These are phyloP conservation scores for Acrossocheilus fasciatus DNA, from an alignment of 2,797 vertebrate species.

Conservation along the genomic window DNA sequence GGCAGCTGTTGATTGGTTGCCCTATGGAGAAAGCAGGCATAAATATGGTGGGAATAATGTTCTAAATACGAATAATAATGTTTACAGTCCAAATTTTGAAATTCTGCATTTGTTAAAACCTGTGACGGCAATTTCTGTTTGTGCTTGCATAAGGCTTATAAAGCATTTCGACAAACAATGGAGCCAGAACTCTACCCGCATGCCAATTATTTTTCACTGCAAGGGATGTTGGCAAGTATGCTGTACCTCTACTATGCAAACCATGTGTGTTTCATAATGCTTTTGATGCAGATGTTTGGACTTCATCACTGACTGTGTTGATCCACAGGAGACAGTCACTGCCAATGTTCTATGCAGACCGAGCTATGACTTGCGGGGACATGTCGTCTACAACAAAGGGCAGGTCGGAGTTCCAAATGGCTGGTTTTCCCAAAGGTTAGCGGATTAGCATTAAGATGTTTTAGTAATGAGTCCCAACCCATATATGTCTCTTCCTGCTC, in stretches of 20 bases:
- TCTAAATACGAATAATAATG: neutral
- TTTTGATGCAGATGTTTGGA: conserved; percentile 49
- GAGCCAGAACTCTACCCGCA: neutral
- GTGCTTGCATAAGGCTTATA: neutral
- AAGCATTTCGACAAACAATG: neutral
- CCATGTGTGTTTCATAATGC: conserved; percentile 31
- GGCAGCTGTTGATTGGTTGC: conserved; percentile 10
- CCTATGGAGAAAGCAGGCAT: neutral
- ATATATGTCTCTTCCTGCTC: conserved; percentile 73
- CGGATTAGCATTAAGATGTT: conserved; percentile 68
- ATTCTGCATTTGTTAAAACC: neutral
- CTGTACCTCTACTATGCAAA: conserved; percentile 35
- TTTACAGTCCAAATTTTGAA: neutral
- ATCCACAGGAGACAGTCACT: conserved; percentile 32
- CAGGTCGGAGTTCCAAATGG: conserved; percentile 57
- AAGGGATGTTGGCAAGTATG: neutral
- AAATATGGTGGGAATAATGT: conserved; percentile 4
- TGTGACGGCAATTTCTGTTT: neutral
- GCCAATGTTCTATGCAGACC: conserved; percentile 61
- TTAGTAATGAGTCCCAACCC: conserved; percentile 76
- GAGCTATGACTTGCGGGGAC: conserved; percentile 61
- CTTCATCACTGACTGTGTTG: conserved; percentile 27
- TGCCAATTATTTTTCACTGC: conserved; percentile 28
- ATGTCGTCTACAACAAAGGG: conserved; percentile 66
- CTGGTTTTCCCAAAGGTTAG: conserved; percentile 75